A percentile compares a stretch with the other conserved stretches of the same genome.
These are phyloP conservation scores for Monoplex corrugatus DNA, from an alignment of 2,888 invertebrate genomes.

Conservation along the genomic window DNA sequence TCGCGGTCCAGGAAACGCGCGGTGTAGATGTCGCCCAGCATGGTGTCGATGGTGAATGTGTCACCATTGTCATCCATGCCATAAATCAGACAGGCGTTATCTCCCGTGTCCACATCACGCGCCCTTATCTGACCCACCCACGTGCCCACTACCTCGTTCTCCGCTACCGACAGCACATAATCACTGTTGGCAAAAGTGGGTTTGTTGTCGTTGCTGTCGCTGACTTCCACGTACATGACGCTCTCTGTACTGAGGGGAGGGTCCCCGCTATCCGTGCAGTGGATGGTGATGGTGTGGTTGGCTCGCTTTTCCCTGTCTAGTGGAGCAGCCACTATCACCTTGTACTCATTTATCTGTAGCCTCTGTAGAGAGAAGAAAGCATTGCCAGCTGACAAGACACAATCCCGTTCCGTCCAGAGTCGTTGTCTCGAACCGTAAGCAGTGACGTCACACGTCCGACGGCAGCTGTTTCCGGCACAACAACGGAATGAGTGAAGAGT, in stretches of 20 bases:
- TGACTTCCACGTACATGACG: conserved; percentile 50
- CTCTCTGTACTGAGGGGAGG: conserved; percentile 54
- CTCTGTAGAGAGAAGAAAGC: conserved; percentile 52
- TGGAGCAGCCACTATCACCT: conserved; percentile 50
- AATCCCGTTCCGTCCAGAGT: conserved; percentile 55
- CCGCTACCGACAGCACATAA: conserved; percentile 55
- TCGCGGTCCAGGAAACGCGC: conserved; percentile 55
- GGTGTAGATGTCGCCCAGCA: conserved; percentile 58
- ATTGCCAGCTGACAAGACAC: conserved; percentile 51
- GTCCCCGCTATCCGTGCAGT: conserved; percentile 54
- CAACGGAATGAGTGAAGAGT: conserved; percentile 35
- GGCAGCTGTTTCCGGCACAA: conserved; percentile 55
- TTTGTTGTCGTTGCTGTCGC: conserved; percentile 58
- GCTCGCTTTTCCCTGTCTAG: conserved; percentile 53
- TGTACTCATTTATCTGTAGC: conserved; percentile 53
- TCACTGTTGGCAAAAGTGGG: conserved; percentile 51
- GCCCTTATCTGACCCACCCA: conserved; percentile 55
- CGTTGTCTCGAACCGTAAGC: conserved; percentile 56
- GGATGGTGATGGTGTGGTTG: conserved; percentile 49
- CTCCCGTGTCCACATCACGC: conserved; percentile 53
- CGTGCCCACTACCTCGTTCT: conserved; percentile 55
- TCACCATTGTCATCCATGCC: conserved; percentile 46
- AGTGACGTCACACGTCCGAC: conserved; percentile 53
- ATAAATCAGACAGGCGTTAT: conserved; percentile 55
- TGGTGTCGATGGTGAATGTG: conserved; percentile 55